Evolutionary conservation across 2,797 vertebrate genomes (phyloP), one percentile per base, ranked within the genome.

Genomic region (Falco concolor): DNA sequence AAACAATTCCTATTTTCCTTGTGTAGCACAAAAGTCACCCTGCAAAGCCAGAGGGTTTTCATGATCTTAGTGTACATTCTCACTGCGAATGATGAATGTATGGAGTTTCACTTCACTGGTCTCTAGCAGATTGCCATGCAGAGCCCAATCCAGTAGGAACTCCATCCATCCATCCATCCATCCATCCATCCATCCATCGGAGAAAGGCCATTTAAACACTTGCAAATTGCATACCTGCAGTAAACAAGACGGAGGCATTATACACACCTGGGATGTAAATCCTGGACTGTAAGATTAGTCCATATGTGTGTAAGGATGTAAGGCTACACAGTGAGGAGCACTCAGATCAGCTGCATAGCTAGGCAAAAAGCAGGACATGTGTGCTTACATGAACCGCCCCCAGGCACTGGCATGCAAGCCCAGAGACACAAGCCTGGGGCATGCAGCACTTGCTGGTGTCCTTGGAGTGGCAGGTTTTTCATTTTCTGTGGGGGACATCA

Each of bases 271-370:
- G 40, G 47, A 63, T 45, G 44, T 47, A 83, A 88, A 84, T 36
- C 45, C 45, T 44, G 50, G n/a, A 32, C 49, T 64, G 38, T 70
- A 92, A 65, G 34, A 54, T 13, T 30, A 40, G 25, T 32, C 34
- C 19, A 18, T 10, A 32, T 15, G 7, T 13, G 20, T 5, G 18
- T 18, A 47, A 79, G 38, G 49, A 44, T 44, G 44, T 44, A 44
- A 69, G 20, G 22, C 8, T 65, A 59, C 16, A 76, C 65, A 61
- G 19, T 0, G 0, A 73, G 38, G n/a, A n/a, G 27, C 10, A 24
- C 54, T 72, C n/a, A 49, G 34, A 73, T 49, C 57, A 80, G 61
- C 56, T 19, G 52, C 36, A 10, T 5, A 64, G 57, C n/a, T 52
- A 57, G 60, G 25, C 18, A 47, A 54, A 50, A 67, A 67, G 13